phyloP scores from a whole-genome alignment of 1,140 invertebrate genomes.

The Anastatus disparis region DNA sequence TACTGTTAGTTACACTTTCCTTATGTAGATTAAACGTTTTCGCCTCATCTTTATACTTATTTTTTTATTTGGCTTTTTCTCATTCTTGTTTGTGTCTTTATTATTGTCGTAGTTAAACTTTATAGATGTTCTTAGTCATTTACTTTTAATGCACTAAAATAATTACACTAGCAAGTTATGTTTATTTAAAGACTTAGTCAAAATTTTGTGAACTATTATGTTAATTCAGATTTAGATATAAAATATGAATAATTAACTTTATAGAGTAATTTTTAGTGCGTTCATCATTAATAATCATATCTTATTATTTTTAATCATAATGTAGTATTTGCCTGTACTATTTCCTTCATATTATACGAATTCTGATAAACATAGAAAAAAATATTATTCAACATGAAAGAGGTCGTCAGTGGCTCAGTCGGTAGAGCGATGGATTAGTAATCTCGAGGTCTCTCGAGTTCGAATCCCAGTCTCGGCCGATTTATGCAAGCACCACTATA shows the following conservation, averaged over 20 bases:
- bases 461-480: no score
- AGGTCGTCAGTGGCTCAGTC: no score
- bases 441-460: no score
- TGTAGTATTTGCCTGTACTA: no score
- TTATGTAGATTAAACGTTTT: not conserved
- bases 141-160: slow-evolving; percentile 5
- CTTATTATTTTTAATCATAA: no score
- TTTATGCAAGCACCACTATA: no score
- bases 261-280: slow-evolving; percentile 4
- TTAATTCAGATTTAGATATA: no score
- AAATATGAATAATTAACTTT: no score
- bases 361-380: not conserved
- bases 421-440: no score
- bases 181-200: no score
- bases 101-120: not conserved
- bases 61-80: not conserved
- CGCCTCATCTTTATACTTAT: not conserved
- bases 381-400: not conserved
- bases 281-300: not conserved
- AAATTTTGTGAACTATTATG: no score
- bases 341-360: not conserved
- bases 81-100: not conserved
- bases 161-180: no score
- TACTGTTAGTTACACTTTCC: not conserved
- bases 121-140: not conserved